Evolutionary conservation across 1,140 invertebrate genomes (phyloP).

Genomic region (Euwallacea fornicatus): DNA sequence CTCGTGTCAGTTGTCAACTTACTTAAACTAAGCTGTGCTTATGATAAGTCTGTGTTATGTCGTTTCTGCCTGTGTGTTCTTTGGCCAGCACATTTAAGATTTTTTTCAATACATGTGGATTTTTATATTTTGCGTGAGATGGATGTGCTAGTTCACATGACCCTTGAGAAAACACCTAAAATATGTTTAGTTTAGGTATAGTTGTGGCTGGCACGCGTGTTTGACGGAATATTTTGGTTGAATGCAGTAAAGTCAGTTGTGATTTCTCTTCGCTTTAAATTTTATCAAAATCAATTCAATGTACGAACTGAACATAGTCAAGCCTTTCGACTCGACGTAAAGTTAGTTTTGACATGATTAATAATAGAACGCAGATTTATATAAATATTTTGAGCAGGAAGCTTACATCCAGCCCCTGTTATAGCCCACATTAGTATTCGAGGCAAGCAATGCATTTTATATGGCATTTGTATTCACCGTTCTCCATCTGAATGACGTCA

Average conservation of each 20-base stretch:
- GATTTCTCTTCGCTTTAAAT: neutral
- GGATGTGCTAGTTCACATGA: conserved; percentile 31
- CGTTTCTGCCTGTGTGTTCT: conserved; percentile 18
- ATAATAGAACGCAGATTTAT: no score
- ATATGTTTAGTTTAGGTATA: conserved; percentile 9
- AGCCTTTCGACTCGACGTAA: neutral
- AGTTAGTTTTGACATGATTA: neutral
- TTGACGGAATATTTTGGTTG: conserved; percentile 14
- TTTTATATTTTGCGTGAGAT: conserved; percentile 12
- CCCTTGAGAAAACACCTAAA: neutral
- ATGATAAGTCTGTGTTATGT: conserved; percentile 21
- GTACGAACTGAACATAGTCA: no score
- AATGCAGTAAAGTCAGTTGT: conserved; percentile 31
- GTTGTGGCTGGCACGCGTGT: conserved; percentile 27
- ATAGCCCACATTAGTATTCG: neutral
- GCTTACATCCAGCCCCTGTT: no score
- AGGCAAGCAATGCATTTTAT: neutral
- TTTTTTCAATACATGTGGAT: neutral
- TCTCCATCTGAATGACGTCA: neutral
- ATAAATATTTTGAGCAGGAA: no score
- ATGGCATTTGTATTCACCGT: neutral
- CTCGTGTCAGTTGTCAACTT: conserved; percentile 26
- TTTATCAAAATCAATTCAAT: no score
- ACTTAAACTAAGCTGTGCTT: conserved; percentile 27
- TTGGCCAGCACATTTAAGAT: conserved; percentile 11